phyloP scores from a whole-genome alignment of 1,140 invertebrate species.

The Drosophila paulistorum region DNA sequence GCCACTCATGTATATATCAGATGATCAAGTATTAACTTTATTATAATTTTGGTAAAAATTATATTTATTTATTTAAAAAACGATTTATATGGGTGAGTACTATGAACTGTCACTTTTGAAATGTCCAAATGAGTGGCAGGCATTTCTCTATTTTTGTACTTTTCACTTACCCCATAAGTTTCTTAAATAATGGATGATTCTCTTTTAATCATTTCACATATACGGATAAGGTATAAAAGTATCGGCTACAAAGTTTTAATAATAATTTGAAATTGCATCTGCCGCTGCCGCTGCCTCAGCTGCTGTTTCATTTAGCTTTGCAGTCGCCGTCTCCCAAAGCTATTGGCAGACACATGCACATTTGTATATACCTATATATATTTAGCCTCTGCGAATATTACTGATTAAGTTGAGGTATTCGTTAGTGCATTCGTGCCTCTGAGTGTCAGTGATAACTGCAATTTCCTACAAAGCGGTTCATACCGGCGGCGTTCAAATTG shows the following conservation, averaged over 20 bases:
- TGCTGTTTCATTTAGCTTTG: neutral
- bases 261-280: neutral
- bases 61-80: too few relatives aligned
- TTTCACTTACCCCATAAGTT: too few relatives aligned
- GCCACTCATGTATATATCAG: neutral
- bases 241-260: neutral
- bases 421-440: conserved; percentile 19
- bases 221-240: neutral
- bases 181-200: too few relatives aligned
- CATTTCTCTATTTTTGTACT: too few relatives aligned
- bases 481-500: conserved; percentile 26
- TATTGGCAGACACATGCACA: neutral
- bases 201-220: too few relatives aligned
- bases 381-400: conserved; percentile 14
- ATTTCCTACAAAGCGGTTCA: conserved; percentile 48
- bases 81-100: too few relatives aligned
- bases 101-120: too few relatives aligned
- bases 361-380: neutral
- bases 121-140: too few relatives aligned
- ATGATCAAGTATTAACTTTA: too few relatives aligned
- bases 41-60: too few relatives aligned
- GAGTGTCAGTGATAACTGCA: conserved; percentile 70
- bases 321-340: neutral
- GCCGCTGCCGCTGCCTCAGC: neutral
- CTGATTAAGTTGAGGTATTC: conserved; percentile 63